phyloP scores from a whole-genome alignment of 2,888 invertebrate species.

The Cactoblastis cactorum region DNA sequence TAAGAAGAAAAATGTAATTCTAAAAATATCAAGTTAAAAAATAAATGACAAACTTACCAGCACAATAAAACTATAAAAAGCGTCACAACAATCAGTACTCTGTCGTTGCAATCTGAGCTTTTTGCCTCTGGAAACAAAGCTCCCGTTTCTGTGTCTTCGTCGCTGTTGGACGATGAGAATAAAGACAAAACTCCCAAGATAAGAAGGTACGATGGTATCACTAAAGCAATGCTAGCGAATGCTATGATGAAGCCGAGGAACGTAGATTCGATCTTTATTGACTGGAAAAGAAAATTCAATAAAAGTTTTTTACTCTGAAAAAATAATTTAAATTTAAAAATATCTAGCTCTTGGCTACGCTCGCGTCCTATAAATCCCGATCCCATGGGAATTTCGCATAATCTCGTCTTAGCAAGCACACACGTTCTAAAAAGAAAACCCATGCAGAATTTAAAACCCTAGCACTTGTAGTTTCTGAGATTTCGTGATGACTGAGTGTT shows the following conservation, averaged over 20 bases:
- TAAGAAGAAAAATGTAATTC: too few relatives aligned
- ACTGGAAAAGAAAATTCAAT: conserved; percentile 65
- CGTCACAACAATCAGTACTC: conserved; percentile 54
- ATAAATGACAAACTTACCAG: conserved; percentile 48
- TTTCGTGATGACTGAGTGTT: too few relatives aligned
- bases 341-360: too few relatives aligned
- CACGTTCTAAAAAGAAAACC: too few relatives aligned
- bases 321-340: too few relatives aligned
- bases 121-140: conserved; percentile 58
- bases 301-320: neutral
- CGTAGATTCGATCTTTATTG: conserved; percentile 84
- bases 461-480: too few relatives aligned
- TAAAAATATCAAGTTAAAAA: neutral
- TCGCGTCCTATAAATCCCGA: too few relatives aligned
- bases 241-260: conserved; percentile 82
- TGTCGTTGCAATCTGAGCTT: conserved; percentile 60
- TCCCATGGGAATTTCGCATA: too few relatives aligned
- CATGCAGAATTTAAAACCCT: too few relatives aligned
- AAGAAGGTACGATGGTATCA: conserved; percentile 79
- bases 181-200: conserved; percentile 77
- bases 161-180: conserved; percentile 52
- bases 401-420: too few relatives aligned
- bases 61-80: conserved; percentile 61
- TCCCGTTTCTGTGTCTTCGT: conserved; percentile 63
- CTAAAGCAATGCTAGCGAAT: conserved; percentile 81